Conservation (phyloP, 1,140 invertebrate species). For the Drosophila mayri region DNA sequence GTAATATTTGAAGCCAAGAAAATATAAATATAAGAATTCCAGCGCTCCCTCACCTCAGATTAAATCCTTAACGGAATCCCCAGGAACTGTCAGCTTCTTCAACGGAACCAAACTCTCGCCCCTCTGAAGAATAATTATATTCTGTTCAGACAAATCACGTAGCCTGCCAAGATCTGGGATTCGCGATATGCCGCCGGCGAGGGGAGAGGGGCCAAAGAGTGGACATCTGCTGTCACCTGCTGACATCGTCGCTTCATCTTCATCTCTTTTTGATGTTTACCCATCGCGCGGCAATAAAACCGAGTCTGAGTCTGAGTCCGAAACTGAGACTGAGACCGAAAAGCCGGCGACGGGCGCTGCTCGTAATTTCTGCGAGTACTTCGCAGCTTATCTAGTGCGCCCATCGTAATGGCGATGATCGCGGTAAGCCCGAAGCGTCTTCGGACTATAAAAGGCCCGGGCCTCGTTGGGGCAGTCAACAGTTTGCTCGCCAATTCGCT, state of each 20-base stretch:
- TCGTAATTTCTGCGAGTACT: slow-evolving; percentile 67
- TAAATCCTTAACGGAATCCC: slow-evolving; percentile 60
- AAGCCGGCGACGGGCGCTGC: slow-evolving; percentile 55
- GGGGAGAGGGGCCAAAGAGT: slow-evolving; percentile 21
- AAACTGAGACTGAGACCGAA: slow-evolving; percentile 49
- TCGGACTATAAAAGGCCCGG: slow-evolving; percentile 65
- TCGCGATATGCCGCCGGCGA: slow-evolving; percentile 14
- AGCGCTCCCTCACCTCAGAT: slow-evolving; percentile 17
- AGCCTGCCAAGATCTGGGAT: slow-evolving; percentile 53
- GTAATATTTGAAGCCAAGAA: not conserved
- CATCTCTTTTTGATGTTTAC: slow-evolving; percentile 75
- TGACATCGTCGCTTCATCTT: slow-evolving; percentile 73
- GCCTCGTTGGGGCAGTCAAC: slow-evolving; percentile 52
- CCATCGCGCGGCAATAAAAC: slow-evolving; percentile 72
- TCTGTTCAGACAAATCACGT: slow-evolving; percentile 66
- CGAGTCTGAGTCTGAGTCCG: slow-evolving; percentile 36
- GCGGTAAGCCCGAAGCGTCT: slow-evolving; percentile 57
- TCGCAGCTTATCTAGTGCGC: slow-evolving; percentile 81
- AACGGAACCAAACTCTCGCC: slow-evolving; percentile 61
- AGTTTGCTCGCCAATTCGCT: slow-evolving; percentile 60
- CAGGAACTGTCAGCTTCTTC: slow-evolving; percentile 11
- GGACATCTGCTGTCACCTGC: slow-evolving; percentile 68
- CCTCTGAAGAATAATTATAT: slow-evolving; percentile 47
- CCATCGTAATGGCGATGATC: slow-evolving; percentile 71
- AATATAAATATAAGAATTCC: not conserved